A percentile compares a stretch with the other conserved stretches of the same genome.
These are phyloP conservation scores for Gorsachius magnificus DNA, from an alignment of 2,797 vertebrate species.

Conservation along the genomic window DNA sequence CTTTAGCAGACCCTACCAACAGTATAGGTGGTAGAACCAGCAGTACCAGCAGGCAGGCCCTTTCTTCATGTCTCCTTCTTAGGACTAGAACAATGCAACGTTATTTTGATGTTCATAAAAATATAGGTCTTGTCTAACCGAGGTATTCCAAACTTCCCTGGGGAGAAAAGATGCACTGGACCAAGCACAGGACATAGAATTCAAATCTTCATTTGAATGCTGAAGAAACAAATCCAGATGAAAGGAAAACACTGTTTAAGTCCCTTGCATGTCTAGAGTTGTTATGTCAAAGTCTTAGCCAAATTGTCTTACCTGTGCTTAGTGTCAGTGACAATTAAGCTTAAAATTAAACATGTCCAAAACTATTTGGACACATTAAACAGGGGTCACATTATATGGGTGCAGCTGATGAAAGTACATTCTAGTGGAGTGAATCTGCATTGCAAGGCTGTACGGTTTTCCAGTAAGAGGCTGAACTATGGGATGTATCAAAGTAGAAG, in stretches of 20 bases:
- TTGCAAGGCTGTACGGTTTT: not conserved
- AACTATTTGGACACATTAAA: not conserved
- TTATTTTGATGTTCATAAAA: not conserved
- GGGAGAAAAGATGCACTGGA: not conserved
- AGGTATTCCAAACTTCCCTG: not conserved
- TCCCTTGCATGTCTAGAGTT: not conserved
- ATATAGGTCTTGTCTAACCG: not conserved
- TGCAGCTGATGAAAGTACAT: not conserved
- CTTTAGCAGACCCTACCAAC: not conserved
- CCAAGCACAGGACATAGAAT: not conserved
- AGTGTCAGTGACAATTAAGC: not conserved
- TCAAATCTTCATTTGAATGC: conserved; percentile 46
- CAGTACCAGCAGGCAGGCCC: not conserved
- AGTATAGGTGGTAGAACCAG: not conserved
- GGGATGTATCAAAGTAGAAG: not conserved
- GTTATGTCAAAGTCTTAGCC: not conserved
- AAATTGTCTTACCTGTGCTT: not conserved
- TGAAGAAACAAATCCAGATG: conserved; percentile 33
- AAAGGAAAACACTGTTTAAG: conserved; percentile 49
- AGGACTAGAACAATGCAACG: not conserved
- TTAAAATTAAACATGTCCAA: not conserved
- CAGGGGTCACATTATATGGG: too few species aligned
- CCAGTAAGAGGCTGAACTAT: not conserved
- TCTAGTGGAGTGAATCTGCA: not conserved
- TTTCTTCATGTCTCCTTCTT: not conserved